Conservation (phyloP, 2,888 invertebrate genomes). For the Dolichopus griseipennis region DNA sequence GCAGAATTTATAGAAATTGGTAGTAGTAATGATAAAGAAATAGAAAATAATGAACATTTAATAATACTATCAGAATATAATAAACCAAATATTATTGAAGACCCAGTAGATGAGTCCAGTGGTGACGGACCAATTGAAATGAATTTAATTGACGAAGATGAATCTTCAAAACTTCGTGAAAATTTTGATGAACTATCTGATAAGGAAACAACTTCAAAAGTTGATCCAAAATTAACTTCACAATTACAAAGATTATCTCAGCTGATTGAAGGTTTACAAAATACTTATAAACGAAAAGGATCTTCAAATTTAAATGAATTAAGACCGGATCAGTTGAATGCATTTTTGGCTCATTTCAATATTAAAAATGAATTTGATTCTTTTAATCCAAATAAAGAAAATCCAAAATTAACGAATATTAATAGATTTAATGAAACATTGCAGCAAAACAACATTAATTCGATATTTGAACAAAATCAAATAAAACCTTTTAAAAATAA, state of each 20-base stretch:
- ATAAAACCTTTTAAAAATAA: slow-evolving; percentile 15
- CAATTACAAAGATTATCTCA: slow-evolving; percentile 41
- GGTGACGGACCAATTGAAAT: slow-evolving; percentile 32
- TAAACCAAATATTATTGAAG: slow-evolving; percentile 15
- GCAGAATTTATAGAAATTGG: slow-evolving; percentile 22
- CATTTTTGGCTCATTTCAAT: slow-evolving; percentile 41
- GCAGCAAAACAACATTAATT: slow-evolving; percentile 7
- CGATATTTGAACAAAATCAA: background rate
- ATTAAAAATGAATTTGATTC: slow-evolving; percentile 36
- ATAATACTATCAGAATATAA: slow-evolving; percentile 11
- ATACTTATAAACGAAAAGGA: slow-evolving; percentile 33
- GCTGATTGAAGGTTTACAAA: slow-evolving; percentile 38
- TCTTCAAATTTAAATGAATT: slow-evolving; percentile 31
- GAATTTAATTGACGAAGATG: background rate
- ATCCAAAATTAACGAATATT: slow-evolving; percentile 11
- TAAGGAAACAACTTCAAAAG: slow-evolving; percentile 17
- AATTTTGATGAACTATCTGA: slow-evolving; percentile 14
- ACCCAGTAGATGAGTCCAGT: slow-evolving; percentile 30
- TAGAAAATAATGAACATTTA: background rate
- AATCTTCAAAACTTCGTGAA: slow-evolving; percentile 8
- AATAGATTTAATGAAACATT: slow-evolving; percentile 12
- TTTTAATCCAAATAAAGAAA: slow-evolving; percentile 25
- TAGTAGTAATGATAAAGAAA: slow-evolving; percentile 8
- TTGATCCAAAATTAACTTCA: slow-evolving; percentile 37
- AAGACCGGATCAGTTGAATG: slow-evolving; percentile 41